Percentiles rank a stretch among this genome's conserved stretches.
phyloP scores from a whole-genome alignment of 2,113 vertebrate genomes.

The Sterrhoptilus dennistouni region DNA sequence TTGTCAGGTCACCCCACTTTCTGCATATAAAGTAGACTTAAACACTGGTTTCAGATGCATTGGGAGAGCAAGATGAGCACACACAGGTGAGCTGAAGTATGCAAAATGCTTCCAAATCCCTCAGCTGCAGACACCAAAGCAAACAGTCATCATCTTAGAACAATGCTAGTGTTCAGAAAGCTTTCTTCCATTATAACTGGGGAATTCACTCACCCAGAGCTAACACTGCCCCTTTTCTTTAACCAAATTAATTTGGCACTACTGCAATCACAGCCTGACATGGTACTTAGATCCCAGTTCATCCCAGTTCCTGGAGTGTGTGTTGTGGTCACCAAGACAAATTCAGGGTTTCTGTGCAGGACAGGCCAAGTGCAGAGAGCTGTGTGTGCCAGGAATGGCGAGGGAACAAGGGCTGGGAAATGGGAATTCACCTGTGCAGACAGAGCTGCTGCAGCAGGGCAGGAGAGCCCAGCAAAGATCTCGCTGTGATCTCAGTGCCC shows the following conservation, averaged over 20 bases:
- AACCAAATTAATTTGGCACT: neutral
- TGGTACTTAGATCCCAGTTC: neutral
- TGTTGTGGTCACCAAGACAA: neutral
- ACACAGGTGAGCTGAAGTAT: neutral
- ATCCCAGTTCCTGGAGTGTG: neutral
- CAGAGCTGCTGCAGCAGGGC: neutral
- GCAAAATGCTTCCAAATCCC: neutral
- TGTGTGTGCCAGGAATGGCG: neutral
- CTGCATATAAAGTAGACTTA: neutral
- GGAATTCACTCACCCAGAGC: neutral
- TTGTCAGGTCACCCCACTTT: neutral
- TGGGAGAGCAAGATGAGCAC: neutral
- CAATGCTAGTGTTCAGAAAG: neutral
- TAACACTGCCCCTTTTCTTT: neutral
- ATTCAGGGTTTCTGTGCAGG: neutral
- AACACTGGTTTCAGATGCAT: neutral
- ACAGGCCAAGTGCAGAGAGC: neutral
- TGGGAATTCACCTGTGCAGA: neutral
- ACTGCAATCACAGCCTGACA: neutral
- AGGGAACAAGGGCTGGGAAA: neutral
- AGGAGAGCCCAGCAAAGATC: neutral
- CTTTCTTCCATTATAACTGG: neutral
- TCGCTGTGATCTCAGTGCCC: neutral
- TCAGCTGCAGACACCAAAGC: neutral
- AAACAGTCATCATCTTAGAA: neutral